Percentiles rank a stretch among this genome's conserved stretches.
These are phyloP conservation scores for Chrysopilus asiliformis DNA, from an alignment of 2,888 invertebrate genomes.

Conservation along the genomic window DNA sequence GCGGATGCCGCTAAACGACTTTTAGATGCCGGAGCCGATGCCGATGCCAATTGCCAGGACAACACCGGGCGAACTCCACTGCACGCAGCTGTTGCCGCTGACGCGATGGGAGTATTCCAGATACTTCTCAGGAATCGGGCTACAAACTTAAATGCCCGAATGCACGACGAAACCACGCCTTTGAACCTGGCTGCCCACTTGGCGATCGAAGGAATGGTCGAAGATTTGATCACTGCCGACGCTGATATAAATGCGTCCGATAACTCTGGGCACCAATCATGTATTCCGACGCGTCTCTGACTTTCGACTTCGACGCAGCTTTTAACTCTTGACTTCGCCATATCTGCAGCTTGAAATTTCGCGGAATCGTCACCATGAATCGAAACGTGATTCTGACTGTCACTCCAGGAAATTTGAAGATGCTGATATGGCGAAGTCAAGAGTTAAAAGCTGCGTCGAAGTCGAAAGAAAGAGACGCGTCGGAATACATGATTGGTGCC, in stretches of 20 bases:
- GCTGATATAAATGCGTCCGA: constrained; percentile 94
- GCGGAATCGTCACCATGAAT: no score
- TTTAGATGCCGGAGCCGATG: constrained; percentile 83
- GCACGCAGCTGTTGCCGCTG: constrained; percentile 91
- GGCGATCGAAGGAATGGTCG: constrained; percentile 93
- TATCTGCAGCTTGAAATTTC: no score
- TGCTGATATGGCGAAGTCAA: no score
- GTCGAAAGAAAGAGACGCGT: no score
- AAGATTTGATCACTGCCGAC: constrained; percentile 86
- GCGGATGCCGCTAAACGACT: constrained; percentile 90
- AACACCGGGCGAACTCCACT: constrained; percentile 88
- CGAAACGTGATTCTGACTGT: no score
- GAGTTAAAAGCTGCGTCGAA: no score
- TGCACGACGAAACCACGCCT: constrained; percentile 94
- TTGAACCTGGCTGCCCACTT: constrained; percentile 82
- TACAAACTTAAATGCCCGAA: constrained; percentile 85
- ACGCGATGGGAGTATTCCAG: constrained; percentile 93
- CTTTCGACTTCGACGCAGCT: no score
- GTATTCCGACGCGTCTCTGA: no score
- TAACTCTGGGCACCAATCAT: no score
- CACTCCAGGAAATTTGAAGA: no score
- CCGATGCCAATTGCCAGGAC: constrained; percentile 91
- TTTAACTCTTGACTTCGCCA: no score
- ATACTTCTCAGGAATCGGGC: constrained; percentile 81
- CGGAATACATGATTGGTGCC: no score